These are phyloP conservation scores for Oryzias woworae DNA, from an alignment of 2,113 vertebrate species.

Conservation along the genomic window DNA sequence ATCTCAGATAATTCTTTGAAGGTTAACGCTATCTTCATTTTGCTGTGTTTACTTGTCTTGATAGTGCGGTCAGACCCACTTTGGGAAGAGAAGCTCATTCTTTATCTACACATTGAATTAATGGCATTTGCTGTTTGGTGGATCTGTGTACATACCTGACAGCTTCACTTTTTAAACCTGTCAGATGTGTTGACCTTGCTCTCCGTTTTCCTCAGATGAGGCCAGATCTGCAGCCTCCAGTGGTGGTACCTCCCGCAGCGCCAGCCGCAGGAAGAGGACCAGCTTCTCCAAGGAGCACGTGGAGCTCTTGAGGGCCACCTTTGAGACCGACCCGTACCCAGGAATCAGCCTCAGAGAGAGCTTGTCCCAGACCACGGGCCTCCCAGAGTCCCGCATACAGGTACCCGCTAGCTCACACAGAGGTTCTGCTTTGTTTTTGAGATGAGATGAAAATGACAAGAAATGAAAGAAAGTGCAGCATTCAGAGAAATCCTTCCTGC, in stretches of 20 bases:
- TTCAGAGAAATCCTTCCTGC: too few relatives aligned
- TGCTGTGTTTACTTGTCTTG: background rate
- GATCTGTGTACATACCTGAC: background rate
- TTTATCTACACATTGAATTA: background rate
- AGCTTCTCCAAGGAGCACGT: constrained; percentile 79
- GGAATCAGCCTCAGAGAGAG: constrained; percentile 78
- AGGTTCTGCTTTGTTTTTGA: background rate
- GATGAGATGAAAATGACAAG: background rate
- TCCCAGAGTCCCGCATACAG: constrained; percentile 80
- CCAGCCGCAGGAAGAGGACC: constrained; percentile 78
- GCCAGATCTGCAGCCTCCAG: constrained; percentile 26
- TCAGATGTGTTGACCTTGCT: background rate
- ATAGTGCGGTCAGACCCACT: background rate
- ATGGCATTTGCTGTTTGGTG: background rate
- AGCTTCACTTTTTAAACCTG: background rate
- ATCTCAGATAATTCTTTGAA: background rate
- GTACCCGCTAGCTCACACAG: constrained; percentile 33
- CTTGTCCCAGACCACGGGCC: constrained; percentile 75
- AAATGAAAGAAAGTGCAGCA: background rate
- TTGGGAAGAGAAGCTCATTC: background rate
- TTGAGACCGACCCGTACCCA: constrained; percentile 77
- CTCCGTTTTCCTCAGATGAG: constrained; percentile 46
- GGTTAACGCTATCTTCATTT: too few relatives aligned
- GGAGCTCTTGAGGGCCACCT: constrained; percentile 70
- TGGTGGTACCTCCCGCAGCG: constrained; percentile 47